Percentiles rank a stretch among this genome's conserved stretches.
Evolutionary conservation across 2,888 invertebrate species (phyloP).

Genomic region (Trisateles emortualis): DNA sequence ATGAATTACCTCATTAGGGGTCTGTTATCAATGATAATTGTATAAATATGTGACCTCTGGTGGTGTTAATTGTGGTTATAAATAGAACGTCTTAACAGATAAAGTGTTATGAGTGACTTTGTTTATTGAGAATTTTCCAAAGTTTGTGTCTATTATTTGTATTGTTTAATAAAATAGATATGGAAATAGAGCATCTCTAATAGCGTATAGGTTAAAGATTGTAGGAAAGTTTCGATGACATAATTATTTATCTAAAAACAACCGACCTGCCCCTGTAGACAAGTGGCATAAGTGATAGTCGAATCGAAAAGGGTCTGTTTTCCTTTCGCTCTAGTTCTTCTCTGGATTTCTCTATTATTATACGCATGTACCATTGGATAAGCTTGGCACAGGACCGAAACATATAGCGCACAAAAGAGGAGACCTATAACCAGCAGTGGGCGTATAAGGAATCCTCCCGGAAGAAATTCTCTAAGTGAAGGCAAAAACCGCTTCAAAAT

Average conservation of each 20-base stretch:
- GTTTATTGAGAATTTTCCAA: conserved; percentile 33
- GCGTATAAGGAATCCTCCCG: too few species aligned
- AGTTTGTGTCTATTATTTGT: conserved; percentile 16
- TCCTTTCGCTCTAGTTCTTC: too few species aligned
- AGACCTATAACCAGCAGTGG: too few species aligned
- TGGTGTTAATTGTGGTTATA: conserved; percentile 45
- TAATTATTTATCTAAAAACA: not conserved
- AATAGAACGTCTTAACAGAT: conserved; percentile 44
- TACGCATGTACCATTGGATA: too few species aligned
- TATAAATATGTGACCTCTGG: conserved; percentile 48
- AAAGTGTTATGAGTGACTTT: conserved; percentile 20
- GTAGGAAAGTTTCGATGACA: conserved; percentile 26
- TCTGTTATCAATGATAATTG: conserved; percentile 39
- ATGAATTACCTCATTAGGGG: conserved; percentile 7
- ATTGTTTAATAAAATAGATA: conserved; percentile 13
- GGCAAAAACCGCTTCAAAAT: too few species aligned
- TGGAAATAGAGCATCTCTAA: conserved; percentile 13
- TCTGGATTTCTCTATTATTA: too few species aligned
- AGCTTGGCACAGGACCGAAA: too few species aligned
- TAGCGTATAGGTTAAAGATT: conserved; percentile 3
- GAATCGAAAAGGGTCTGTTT: too few species aligned
- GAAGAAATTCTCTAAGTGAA: too few species aligned
- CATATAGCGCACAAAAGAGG: too few species aligned
- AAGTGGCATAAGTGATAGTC: too few species aligned
- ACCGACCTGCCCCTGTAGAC: too few species aligned